Evolutionary conservation across 1,140 invertebrate genomes (phyloP), one percentile per base, ranked within the genome.

Genomic region (Aphis craccivora): DNA sequence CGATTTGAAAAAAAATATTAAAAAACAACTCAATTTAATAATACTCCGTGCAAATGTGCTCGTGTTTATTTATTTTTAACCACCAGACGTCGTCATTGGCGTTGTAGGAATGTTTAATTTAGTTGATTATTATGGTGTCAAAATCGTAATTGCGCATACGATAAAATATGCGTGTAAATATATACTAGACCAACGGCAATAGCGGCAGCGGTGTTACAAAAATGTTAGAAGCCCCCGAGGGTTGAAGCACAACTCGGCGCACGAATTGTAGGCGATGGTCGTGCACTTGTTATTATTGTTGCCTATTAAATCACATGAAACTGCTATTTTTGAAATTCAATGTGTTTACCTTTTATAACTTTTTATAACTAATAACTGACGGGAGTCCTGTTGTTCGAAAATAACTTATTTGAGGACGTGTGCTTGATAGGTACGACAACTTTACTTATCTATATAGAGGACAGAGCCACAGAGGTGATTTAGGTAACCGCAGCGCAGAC

Each of bases 111-210:
- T 84, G 9, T 84, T 37, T 83, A 30, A 43, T 84, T 84, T 43
- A 43, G 83, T 84, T 84, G 83, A 84, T 43, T 43, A 84, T 84
- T 43, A 84, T 43, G 40, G 83, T 84, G 83, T 84, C 83, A 43
- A 84, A 84, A 84, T 84, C 37, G 30, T 40, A 40, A 40, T 84
- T 84, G 9, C 23, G 22, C 9, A 22, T 25, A 43, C 83, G 23
- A 84, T 84, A 40, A 43, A 84, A 30, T 84, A 84, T 30, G 83
- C 9, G 23, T 37, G 20, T 84, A 84, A 84, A 84, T 84, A 40
- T 40, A 8, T 40, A 83, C 7, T 40, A 11, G 37, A 23, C 83
- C 22, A 25, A 84, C 40, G 37, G 37, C 37, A 40, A 84, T 30
- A n/a, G 67, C 40, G 83, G 23, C 7, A 23, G 22, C 83, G 83